A percentile compares a stretch with the other conserved stretches of the same genome.
These are phyloP conservation scores for Corythornis leucogaster DNA, from an alignment of 2,797 vertebrate species.

Conservation along the genomic window DNA sequence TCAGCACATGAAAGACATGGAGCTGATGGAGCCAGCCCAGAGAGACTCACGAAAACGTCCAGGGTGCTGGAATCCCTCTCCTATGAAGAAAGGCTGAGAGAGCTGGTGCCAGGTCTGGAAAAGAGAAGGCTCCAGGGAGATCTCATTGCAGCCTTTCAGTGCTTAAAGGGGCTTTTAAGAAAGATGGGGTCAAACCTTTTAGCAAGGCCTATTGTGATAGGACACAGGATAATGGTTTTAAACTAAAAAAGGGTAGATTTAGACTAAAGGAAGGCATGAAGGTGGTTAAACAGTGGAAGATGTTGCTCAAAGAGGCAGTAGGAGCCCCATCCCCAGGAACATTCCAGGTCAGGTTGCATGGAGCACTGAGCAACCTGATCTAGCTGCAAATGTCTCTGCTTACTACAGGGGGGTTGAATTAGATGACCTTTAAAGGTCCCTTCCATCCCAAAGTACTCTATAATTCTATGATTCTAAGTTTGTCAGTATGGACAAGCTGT, in stretches of 20 bases:
- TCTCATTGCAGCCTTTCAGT: background rate
- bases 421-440: background rate
- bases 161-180: background rate
- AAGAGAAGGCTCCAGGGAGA: background rate
- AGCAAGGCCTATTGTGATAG: background rate
- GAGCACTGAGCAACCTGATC: background rate
- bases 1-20: background rate
- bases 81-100: background rate
- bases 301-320: background rate
- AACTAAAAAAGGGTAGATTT: background rate
- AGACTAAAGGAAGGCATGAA: background rate
- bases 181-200: background rate
- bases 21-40: background rate
- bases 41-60: background rate
- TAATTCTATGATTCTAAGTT: background rate
- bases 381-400: background rate
- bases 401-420: background rate
- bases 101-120: background rate
- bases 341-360: background rate
- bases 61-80: background rate
- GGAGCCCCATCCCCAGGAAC: background rate
- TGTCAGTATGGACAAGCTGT: background rate
- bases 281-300: background rate
- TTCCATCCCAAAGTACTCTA: background rate
- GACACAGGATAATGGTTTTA: background rate